A percentile compares a stretch with the other conserved stretches of the same genome.
Conservation (phyloP, 2,797 vertebrate genomes). For the Darevskia nairensis region DNA sequence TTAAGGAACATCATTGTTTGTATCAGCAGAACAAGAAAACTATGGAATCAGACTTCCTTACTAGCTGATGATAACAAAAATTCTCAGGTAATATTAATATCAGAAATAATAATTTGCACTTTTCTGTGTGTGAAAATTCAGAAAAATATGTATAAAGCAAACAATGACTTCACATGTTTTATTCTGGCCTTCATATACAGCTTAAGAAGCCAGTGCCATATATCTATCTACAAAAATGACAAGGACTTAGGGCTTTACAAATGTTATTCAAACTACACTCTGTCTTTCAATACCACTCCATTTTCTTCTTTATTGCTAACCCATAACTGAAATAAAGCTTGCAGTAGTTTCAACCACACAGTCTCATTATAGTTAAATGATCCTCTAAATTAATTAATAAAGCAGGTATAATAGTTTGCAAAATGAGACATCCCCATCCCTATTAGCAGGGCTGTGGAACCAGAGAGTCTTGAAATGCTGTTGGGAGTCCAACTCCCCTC, state of each 20-base stretch:
- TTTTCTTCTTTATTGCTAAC: neutral
- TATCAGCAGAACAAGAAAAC: neutral
- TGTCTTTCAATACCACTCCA: neutral
- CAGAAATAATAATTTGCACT: neutral
- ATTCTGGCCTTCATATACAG: too few species aligned
- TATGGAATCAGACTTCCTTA: conserved; percentile 15
- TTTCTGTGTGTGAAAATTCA: neutral
- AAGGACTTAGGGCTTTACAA: neutral
- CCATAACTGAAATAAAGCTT: conserved; percentile 5
- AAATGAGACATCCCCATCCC: conserved; percentile 31
- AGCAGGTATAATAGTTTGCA: conserved; percentile 32
- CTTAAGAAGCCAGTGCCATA: too few species aligned
- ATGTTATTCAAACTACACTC: neutral
- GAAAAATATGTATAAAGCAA: neutral
- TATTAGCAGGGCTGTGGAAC: neutral
- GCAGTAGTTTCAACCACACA: conserved; percentile 13
- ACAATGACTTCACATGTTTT: too few species aligned
- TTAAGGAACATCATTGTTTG: neutral
- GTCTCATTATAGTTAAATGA: conserved; percentile 45
- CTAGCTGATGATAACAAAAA: neutral
- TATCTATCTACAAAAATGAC: neutral
- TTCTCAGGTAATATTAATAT: neutral
- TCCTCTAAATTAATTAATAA: conserved; percentile 17
- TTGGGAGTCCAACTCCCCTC: neutral
- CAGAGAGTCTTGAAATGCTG: neutral